phyloP scores from a whole-genome alignment of 2,888 invertebrate species.

The Meiosimyza decipiens region DNA sequence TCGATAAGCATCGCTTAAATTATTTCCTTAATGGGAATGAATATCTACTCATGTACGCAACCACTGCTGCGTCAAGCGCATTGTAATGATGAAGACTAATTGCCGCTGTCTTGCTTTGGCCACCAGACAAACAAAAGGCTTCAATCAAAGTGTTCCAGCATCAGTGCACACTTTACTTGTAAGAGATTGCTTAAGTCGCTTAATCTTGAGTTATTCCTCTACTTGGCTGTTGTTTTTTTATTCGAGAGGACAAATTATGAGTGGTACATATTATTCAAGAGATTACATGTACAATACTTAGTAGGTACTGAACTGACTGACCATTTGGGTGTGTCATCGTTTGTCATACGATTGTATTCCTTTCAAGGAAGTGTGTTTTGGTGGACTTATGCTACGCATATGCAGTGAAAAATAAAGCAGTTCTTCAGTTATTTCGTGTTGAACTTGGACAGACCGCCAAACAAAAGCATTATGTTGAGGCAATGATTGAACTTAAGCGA shows the following conservation, averaged over 20 bases:
- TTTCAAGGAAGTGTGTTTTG: too few species aligned
- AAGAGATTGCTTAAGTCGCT: slow-evolving; percentile 4
- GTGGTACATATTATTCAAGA: background rate
- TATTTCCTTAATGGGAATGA: slow-evolving; percentile 19
- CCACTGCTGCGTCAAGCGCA: background rate
- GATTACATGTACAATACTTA: too few species aligned
- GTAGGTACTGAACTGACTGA: too few species aligned
- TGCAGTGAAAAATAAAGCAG: too few species aligned
- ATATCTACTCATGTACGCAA: background rate
- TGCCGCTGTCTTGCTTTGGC: slow-evolving; percentile 40
- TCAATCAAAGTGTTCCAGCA: slow-evolving; percentile 26
- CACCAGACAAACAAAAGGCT: slow-evolving; percentile 21
- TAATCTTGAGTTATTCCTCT: background rate
- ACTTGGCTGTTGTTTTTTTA: background rate
- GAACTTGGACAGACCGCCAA: too few species aligned
- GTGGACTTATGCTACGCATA: too few species aligned
- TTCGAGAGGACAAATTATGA: background rate
- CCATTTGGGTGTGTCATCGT: too few species aligned
- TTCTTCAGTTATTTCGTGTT: too few species aligned
- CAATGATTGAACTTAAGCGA: too few species aligned
- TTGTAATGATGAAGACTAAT: slow-evolving; percentile 48
- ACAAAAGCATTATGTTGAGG: too few species aligned
- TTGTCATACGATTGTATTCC: too few species aligned
- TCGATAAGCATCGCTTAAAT: slow-evolving; percentile 33
- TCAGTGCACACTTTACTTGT: slow-evolving; percentile 3